phyloP scores from a whole-genome alignment of 2,888 invertebrate species.

The Microctonus aethiopoides region DNA sequence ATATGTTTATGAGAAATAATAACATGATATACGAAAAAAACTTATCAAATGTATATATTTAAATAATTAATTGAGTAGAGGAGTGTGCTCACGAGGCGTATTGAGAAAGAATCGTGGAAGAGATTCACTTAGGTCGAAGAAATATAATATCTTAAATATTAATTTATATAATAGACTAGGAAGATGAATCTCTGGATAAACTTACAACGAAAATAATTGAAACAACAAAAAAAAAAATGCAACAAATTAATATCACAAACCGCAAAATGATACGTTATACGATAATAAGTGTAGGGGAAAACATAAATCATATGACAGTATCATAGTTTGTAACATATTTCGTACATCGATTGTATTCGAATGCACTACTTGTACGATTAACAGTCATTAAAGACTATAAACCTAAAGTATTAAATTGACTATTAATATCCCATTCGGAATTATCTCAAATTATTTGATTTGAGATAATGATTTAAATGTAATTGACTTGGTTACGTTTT shows the following conservation, averaged over 20 bases:
- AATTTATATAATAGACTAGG: slow-evolving; percentile 45
- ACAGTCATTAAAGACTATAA: slow-evolving; percentile 48
- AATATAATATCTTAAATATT: slow-evolving; percentile 32
- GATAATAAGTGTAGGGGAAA: slow-evolving; percentile 46
- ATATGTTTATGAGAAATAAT: slow-evolving; percentile 17
- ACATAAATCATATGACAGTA: slow-evolving; percentile 24
- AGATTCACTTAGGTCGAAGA: slow-evolving; percentile 25
- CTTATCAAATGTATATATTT: neutral
- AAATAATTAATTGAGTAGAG: neutral
- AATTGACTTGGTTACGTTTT: slow-evolving; percentile 30
- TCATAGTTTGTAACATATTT: slow-evolving; percentile 37
- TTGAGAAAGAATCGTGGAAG: slow-evolving; percentile 29
- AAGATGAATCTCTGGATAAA: slow-evolving; percentile 37
- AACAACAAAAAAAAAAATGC: neutral
- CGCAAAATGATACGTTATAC: slow-evolving; percentile 55
- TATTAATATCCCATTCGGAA: slow-evolving; percentile 64
- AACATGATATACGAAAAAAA: slow-evolving; percentile 23
- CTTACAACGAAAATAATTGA: slow-evolving; percentile 23
- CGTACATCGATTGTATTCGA: slow-evolving; percentile 36
- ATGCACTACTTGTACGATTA: slow-evolving; percentile 47
- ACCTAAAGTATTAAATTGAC: slow-evolving; percentile 64
- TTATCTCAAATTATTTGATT: slow-evolving; percentile 64
- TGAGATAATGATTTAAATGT: slow-evolving; percentile 50
- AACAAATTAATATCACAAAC: slow-evolving; percentile 46
- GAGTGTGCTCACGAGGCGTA: slow-evolving; percentile 2